Base-by-base conservation (phyloP, 2,888 invertebrate genomes). In the Phyllotreta striolata region DNA sequence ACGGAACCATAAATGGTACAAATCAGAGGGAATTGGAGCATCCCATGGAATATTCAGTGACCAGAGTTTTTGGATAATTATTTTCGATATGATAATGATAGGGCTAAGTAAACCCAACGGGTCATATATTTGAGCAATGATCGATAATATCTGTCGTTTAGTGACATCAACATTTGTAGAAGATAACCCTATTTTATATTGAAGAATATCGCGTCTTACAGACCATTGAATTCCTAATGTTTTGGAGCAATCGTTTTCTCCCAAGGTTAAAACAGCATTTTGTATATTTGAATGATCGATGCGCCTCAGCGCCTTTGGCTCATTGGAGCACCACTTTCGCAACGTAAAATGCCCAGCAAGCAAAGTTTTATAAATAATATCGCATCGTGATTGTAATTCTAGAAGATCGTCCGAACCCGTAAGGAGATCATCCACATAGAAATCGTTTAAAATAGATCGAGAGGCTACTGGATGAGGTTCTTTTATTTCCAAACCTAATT, bases 401-500 rank as follows among this genome's bases (percentile, higher is more conserved):
- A 43, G 1, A 9, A 51, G 12, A 51, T 51, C 52, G 43, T 61
- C 47, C 34, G 61, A 55, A 6, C 55, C 55, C 1, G 55, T 64
- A 7, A 60, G 43, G 12, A 64, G 41, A 39, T 64, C 37, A 47
- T 59, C 64, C n/a, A 60, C 64, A 34, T 60, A 64, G 24, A 24
- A 24, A 24, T 24, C 24, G 49, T 43, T 24, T 35, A 62, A 39
- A 43, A 62, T 57, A 40, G 44, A 43, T 35, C 38, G 12, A 5
- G 56, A 57, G 38, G 57, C 56, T 57, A 40, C 39, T 35, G 49
- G 62, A 38, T 40, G 35, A 3, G 35, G 8, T 10, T 10, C 37
- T 39, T 57, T 8, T 41, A 41, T 62, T 55, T 62, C 34, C 7
- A 46, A 13, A 1, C 49, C 57, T 44, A 62, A 0, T 57, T 47